Evolutionary conservation across 2,888 invertebrate genomes (phyloP).

Genomic region (Rhagium mordax): DNA sequence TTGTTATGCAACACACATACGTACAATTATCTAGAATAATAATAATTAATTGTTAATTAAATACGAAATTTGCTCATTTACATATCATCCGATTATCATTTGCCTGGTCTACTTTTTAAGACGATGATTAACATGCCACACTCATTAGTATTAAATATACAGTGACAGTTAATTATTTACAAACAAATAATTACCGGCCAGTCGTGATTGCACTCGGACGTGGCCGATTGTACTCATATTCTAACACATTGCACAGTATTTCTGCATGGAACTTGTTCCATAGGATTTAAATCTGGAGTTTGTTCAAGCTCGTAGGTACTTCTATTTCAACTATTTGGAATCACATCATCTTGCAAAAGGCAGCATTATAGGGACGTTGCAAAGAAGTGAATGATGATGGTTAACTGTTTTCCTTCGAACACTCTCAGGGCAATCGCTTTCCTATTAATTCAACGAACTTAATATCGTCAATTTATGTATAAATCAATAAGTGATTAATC

Average conservation of each 20-base stretch:
- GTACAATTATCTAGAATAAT: slow-evolving; percentile 19
- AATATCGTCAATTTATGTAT: not conserved
- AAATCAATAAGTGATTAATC: not conserved
- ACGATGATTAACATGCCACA: not conserved
- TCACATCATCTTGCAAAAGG: no score
- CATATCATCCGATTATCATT: slow-evolving; percentile 9
- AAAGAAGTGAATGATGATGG: no score
- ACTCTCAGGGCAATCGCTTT: no score
- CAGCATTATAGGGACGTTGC: no score
- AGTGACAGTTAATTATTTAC: not conserved
- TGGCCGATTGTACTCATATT: not conserved
- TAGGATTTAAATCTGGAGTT: no score
- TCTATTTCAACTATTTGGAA: no score
- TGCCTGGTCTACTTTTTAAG: not conserved
- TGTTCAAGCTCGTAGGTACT: no score
- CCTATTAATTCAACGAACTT: no score
- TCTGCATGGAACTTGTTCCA: no score
- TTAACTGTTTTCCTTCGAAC: no score
- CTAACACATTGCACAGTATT: no score
- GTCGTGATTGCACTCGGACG: not conserved
- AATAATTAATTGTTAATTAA: slow-evolving; percentile 22
- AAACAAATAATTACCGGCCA: not conserved
- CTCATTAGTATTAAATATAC: not conserved
- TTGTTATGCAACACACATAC: slow-evolving; percentile 11
- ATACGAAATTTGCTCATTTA: not conserved